Conservation (phyloP, 2,888 invertebrate genomes). For the Syrista parreyssii region DNA sequence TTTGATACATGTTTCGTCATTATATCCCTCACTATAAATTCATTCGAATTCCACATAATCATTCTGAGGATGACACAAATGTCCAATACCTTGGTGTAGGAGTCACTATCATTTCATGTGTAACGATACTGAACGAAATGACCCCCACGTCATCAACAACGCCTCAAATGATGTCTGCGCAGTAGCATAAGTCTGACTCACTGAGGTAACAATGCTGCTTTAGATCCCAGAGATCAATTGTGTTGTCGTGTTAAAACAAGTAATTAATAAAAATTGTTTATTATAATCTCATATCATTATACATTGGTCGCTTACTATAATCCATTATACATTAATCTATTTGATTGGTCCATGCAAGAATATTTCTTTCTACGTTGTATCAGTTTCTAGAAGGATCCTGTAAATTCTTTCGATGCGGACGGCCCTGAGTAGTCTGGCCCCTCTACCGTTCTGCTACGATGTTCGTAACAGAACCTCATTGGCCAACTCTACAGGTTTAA, state of each 20-base stretch:
- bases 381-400: neutral
- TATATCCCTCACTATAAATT: too few species aligned
- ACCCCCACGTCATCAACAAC: constrained; percentile 46
- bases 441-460: neutral
- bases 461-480: neutral
- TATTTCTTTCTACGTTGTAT: neutral
- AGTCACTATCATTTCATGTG: constrained; percentile 13
- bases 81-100: too few species aligned
- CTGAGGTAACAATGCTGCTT: neutral
- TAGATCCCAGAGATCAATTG: neutral
- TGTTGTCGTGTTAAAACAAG: too few species aligned
- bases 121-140: constrained; percentile 21
- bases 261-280: too few species aligned
- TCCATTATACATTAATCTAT: too few species aligned
- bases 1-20: too few species aligned
- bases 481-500: neutral
- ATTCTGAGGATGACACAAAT: too few species aligned
- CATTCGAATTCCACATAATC: too few species aligned
- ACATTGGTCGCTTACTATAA: too few species aligned
- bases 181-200: constrained; percentile 23
- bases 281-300: too few species aligned
- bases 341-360: too few species aligned
- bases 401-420: neutral
- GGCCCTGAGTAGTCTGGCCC: neutral
- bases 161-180: constrained; percentile 7